Percentiles rank a stretch among this genome's conserved stretches.
Evolutionary conservation across 1,140 invertebrate species (phyloP).

Genomic region (Hormaphis cornu): DNA sequence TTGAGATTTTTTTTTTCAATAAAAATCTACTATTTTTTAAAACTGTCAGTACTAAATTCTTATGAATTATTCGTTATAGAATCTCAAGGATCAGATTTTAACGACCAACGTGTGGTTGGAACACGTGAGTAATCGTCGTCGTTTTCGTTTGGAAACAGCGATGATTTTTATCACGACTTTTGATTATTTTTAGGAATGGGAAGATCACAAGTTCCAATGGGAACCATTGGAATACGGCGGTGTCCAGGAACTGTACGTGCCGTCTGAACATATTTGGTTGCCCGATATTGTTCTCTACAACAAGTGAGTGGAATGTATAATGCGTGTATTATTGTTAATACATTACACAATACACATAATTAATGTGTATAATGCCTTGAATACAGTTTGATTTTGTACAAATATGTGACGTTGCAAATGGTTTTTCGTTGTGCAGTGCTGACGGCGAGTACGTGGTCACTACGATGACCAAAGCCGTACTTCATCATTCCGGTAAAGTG

Average conservation of each 20-base stretch:
- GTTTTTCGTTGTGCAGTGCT: conserved; percentile 53
- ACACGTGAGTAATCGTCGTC: conserved; percentile 61
- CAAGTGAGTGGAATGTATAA: conserved; percentile 56
- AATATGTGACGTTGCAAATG: too few relatives aligned
- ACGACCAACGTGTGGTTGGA: conserved; percentile 94
- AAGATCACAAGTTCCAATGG: conserved; percentile 95
- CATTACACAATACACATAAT: neutral
- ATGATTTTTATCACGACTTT: too few relatives aligned
- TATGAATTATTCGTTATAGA: conserved; percentile 54
- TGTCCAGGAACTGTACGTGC: conserved; percentile 82
- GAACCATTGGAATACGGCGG: conserved; percentile 91
- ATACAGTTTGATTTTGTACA: neutral
- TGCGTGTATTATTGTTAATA: neutral
- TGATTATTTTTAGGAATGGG: conserved; percentile 66
- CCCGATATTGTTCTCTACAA: conserved; percentile 94
- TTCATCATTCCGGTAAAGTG: conserved; percentile 79
- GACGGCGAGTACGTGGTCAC: conserved; percentile 97
- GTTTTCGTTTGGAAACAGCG: neutral
- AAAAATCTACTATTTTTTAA: too few relatives aligned
- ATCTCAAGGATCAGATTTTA: conserved; percentile 91
- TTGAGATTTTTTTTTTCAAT: too few relatives aligned
- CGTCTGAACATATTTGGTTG: conserved; percentile 86
- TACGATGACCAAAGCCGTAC: conserved; percentile 93
- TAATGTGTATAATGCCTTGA: neutral
- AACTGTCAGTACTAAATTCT: too few relatives aligned